A percentile compares a stretch with the other conserved stretches of the same genome.
Conservation (phyloP, 2,113 vertebrate genomes). For the Chamaetylas fuelleborni region DNA sequence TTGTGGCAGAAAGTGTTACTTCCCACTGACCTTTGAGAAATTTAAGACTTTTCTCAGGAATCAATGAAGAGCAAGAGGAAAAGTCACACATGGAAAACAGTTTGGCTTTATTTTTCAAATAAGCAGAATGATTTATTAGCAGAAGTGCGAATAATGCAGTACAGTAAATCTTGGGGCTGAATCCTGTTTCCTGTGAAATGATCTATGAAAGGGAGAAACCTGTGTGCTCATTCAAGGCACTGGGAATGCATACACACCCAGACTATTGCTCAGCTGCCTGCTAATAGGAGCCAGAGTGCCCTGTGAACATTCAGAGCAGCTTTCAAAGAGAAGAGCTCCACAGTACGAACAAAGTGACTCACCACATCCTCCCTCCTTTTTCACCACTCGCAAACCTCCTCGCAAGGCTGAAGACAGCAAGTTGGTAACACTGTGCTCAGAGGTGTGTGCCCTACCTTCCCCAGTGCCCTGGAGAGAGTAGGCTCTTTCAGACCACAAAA, state of each 20-base stretch:
- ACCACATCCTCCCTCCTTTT: constrained; percentile 24
- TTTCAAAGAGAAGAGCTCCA: constrained; percentile 18
- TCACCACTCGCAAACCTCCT: not conserved
- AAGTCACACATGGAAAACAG: constrained; percentile 30
- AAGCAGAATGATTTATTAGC: constrained; percentile 37
- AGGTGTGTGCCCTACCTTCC: not conserved
- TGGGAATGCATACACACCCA: not conserved
- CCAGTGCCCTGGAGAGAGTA: not conserved
- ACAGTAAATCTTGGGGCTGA: not conserved
- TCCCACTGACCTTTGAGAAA: constrained; percentile 1
- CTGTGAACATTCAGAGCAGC: not conserved
- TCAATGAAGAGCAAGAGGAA: not conserved
- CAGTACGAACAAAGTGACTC: not conserved
- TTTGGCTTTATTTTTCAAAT: constrained; percentile 23
- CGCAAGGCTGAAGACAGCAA: not conserved
- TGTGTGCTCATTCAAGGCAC: not conserved
- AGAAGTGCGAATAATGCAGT: not conserved
- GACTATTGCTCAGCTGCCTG: not conserved
- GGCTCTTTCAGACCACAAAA: not conserved
- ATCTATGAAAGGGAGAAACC: constrained; percentile 26
- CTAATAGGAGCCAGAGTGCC: constrained; percentile 5
- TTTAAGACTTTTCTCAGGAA: not conserved
- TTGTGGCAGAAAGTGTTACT: not conserved
- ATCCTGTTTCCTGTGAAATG: constrained; percentile 33
- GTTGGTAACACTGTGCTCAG: not conserved